Conservation (phyloP, 1,140 invertebrate genomes). For the Drosophila erecta region DNA sequence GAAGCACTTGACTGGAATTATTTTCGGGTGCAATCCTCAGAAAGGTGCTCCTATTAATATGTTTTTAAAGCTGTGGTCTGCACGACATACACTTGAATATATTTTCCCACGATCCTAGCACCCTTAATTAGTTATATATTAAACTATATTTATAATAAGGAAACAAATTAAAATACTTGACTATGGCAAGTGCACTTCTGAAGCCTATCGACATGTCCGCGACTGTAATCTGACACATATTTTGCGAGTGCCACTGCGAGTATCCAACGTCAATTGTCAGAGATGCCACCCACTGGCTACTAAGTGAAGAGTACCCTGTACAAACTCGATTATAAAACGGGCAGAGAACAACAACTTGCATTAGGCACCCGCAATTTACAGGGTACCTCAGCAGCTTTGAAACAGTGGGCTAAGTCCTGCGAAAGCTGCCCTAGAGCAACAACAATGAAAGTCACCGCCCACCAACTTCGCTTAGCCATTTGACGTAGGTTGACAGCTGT, state of each 20-base stretch:
- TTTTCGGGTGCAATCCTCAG: neutral
- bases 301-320: neutral
- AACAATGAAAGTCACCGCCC: slow-evolving; percentile 23
- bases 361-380: neutral
- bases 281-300: neutral
- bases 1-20: neutral
- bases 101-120: too few relatives aligned
- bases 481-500: slow-evolving; percentile 82
- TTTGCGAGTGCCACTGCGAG: neutral
- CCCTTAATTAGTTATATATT: too few relatives aligned
- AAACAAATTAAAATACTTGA: too few relatives aligned
- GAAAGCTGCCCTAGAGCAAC: slow-evolving; percentile 35
- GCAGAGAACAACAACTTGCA: too few relatives aligned
- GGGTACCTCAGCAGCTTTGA: slow-evolving; percentile 4
- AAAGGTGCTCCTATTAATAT: too few relatives aligned
- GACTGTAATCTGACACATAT: neutral
- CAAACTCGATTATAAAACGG: neutral
- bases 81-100: too few relatives aligned
- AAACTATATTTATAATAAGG: too few relatives aligned
- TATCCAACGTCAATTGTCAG: neutral
- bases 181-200: neutral
- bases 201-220: neutral
- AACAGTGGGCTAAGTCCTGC: neutral
- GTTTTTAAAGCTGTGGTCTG: too few relatives aligned
- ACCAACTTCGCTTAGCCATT: slow-evolving; percentile 14